Evolutionary conservation across 1,140 invertebrate species (phyloP).

Genomic region (Mya arenaria): DNA sequence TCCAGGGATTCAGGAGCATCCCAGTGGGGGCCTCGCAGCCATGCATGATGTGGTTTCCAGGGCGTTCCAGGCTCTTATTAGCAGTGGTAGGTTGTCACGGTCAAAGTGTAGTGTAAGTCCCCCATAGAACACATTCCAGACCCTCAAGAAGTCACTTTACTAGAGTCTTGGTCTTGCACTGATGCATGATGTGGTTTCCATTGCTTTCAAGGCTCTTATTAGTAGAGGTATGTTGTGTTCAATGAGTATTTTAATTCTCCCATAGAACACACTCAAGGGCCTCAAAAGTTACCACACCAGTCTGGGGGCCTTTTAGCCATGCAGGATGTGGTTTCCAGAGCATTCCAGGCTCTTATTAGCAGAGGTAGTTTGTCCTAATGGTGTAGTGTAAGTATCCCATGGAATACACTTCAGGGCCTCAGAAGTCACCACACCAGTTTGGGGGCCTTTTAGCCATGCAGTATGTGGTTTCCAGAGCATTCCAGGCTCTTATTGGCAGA

Average conservation of each 20-base stretch:
- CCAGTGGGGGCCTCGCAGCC: slow-evolving; percentile 45
- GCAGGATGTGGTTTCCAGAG: slow-evolving; percentile 70
- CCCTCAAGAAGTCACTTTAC: too few species aligned
- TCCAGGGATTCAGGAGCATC: slow-evolving; percentile 31
- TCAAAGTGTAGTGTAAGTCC: background rate
- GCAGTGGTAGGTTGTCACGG: slow-evolving; percentile 33
- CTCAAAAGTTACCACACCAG: slow-evolving; percentile 47
- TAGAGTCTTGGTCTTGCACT: too few species aligned
- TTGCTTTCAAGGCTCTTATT: too few species aligned
- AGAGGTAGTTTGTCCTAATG: slow-evolving; percentile 34
- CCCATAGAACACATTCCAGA: too few species aligned
- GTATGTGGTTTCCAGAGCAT: too few species aligned
- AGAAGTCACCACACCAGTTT: too few species aligned
- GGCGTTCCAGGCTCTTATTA: slow-evolving; percentile 70
- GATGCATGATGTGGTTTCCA: too few species aligned
- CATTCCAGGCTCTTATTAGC: slow-evolving; percentile 68
- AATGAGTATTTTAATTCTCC: too few species aligned
- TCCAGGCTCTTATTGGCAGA: too few species aligned
- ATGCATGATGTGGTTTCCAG: slow-evolving; percentile 72
- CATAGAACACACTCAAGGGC: too few species aligned
- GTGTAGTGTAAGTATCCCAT: background rate
- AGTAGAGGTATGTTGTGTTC: too few species aligned
- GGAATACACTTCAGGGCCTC: background rate
- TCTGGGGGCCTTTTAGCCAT: slow-evolving; percentile 53
- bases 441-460: too few species aligned